Base-by-base conservation (phyloP, 2,888 invertebrate genomes). In the Nomada flava region DNA sequence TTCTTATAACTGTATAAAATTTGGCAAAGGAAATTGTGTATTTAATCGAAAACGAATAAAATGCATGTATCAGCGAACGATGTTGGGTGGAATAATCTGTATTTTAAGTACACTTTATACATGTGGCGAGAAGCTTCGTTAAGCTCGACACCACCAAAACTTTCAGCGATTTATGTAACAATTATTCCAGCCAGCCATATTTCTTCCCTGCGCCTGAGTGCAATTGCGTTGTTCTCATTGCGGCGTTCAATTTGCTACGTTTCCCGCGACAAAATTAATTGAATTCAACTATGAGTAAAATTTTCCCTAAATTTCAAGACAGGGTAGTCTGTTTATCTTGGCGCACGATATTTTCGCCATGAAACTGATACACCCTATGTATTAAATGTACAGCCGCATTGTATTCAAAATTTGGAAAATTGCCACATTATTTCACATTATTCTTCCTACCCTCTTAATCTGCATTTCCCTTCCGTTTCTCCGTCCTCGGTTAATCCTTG, bases 111-210 rank as follows among this genome's bases (percentile, higher is more conserved):
- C 68, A 57, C 55, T 73, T 44, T 29, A 47, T 68, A 67, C 29
- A 67, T 20, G 26, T 60, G 79, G 60, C 42, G 76, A 50, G 79
- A 79, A 65, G n/a, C 57, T 55, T 67, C 62, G 62, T 53, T 50
- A 64, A 55, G 65, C 44, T 65, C 44, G 18, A 53, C 76, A 72
- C 76, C 71, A 44, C 71, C 77, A 72, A 80, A 80, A 77, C 62
- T 72, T 80, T 70, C 77, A 36, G 71, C 79, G 70, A 80, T 80
- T 80, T 80, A 72, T 72, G 71, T 47, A 77, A 80, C 79, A 80
- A 80, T 72, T 80, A 76, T 79, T 70, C 75, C 52, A 63, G 47
- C 70, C 65, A 44, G 53, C 60, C 59, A 20, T 79, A 64, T 55
- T 60, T 71, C 79, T 65, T 67, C 76, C 76, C 57, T 62, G 36